phyloP scores from a whole-genome alignment of 2,113 vertebrate genomes.

The Baryphthengus martii region DNA sequence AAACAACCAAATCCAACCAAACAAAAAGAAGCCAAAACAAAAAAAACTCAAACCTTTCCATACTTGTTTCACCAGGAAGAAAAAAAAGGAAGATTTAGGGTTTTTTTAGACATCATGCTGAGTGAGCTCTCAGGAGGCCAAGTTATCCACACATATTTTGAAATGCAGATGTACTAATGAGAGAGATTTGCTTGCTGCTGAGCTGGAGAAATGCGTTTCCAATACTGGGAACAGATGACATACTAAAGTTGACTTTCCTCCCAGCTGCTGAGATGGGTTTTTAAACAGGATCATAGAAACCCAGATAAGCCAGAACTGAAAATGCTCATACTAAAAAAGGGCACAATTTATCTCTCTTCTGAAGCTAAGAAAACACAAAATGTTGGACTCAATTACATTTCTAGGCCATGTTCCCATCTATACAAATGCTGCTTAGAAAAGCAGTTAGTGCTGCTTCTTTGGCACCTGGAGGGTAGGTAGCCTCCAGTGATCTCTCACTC shows the following conservation, averaged over 20 bases:
- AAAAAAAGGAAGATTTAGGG: not conserved
- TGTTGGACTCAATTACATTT: not conserved
- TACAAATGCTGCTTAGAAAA: not conserved
- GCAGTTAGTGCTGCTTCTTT: not conserved
- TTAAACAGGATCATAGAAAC: not conserved
- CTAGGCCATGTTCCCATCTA: accelerated
- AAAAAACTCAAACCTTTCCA: not conserved
- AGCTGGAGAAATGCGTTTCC: not conserved
- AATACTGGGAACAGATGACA: not conserved
- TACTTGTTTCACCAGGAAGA: not conserved
- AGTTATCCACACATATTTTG: not conserved
- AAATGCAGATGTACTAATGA: not conserved
- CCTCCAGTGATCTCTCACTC: not conserved
- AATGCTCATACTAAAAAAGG: not conserved
- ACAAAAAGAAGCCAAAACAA: too few relatives aligned
- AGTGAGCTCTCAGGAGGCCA: not conserved
- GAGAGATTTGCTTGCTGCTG: not conserved
- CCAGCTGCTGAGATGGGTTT: not conserved
- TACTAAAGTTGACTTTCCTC: not conserved
- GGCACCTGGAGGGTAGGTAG: not conserved
- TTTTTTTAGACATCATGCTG: not conserved
- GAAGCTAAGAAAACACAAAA: not conserved
- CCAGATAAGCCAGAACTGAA: not conserved
- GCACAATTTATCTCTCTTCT: not conserved
- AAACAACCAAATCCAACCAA: too few relatives aligned